Evolutionary conservation across 2,888 invertebrate species (phyloP), one percentile per base, ranked within the genome.

Genomic region (Halocaridina rubra): DNA sequence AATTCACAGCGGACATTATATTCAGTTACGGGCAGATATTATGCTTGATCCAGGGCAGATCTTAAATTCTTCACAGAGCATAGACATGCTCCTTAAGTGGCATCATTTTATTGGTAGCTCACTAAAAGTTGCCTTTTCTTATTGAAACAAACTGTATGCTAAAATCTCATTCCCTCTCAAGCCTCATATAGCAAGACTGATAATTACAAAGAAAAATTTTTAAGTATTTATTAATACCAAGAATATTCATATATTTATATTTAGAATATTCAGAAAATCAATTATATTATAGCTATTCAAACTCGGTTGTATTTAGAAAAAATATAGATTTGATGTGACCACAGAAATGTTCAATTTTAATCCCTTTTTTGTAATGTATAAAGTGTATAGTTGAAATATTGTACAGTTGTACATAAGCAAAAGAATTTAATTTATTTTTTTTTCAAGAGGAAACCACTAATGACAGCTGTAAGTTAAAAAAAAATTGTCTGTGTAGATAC

Each of bases 331-430:
- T 53, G 5, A n/a, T 19, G 16, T 53, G n/a, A 4, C 53, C 53
- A n/a, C 8, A n/a, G 4, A 53, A 53, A 53, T 3, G 7, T 4
- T 3, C 0, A n/a, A n/a, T 53, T 53, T 53, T 10, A 5, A 53
- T 53, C 19, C 39, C 22, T 1, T 27, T 29, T 10, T 46, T 29
- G 24, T 10, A 46, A 19, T 81, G 81, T 81, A 81, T 76, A 77
- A 81, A 77, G 13, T 81, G 81, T 81, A 81, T 39, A 81, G 76
- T 80, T 81, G 75, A 81, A 81, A 80, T 33, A 33, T 29, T 64
- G 33, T 57, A 80, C 33, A 57, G 61, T 24, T 80, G 71, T 80
- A 72, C 33, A 80, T 80, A 80, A 16, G 27, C 16, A n/a, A n/a
- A n/a, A 29, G 19, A 24, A 80, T 16, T 30, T 80, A 80, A 80